Conservation (phyloP, 2,797 vertebrate species). For the Rhynchotus rufescens region DNA sequence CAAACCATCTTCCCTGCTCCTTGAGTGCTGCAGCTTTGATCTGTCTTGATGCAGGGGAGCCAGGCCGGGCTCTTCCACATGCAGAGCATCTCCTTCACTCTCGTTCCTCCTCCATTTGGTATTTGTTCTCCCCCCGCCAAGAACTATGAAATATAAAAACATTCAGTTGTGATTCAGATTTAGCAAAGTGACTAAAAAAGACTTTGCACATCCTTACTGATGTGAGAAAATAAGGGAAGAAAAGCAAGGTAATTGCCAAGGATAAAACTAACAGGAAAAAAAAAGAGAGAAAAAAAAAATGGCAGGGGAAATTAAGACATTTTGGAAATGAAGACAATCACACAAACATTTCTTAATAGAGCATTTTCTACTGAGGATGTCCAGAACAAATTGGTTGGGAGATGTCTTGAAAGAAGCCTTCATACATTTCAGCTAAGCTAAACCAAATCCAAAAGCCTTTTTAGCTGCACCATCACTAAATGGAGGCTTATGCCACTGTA, state of each 20-base stretch:
- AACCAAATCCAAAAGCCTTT: conserved; percentile 58
- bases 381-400: conserved; percentile 17
- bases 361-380: not conserved
- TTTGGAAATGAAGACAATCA: not conserved
- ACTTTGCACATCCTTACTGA: not conserved
- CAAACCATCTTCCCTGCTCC: not conserved
- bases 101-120: not conserved
- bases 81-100: not conserved
- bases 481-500: conserved; percentile 49
- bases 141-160: not conserved
- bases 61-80: not conserved
- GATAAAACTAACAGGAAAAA: not conserved
- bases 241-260: not conserved
- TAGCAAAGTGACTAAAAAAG: not conserved
- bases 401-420: not conserved
- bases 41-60: not conserved
- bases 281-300: not conserved
- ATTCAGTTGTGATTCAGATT: not conserved
- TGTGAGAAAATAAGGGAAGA: not conserved
- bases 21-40: not conserved
- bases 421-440: conserved; percentile 25
- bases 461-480: conserved; percentile 40
- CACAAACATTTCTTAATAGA: not conserved
- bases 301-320: not conserved
- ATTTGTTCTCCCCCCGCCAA: not conserved